Conservation (phyloP, 2,888 invertebrate species). For the Drosophila quinaria region DNA sequence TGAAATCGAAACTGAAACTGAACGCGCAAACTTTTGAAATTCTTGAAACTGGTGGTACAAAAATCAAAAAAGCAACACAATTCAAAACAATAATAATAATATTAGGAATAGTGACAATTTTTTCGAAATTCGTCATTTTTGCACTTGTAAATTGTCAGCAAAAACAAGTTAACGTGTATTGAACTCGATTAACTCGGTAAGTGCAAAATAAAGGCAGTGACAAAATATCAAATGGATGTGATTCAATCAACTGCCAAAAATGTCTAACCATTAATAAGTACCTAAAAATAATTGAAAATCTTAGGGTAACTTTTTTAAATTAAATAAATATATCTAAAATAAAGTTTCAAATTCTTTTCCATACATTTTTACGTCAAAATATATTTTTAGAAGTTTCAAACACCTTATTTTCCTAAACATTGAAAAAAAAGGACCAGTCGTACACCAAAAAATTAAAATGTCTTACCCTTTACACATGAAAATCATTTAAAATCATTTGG, state of each 20-base stretch:
- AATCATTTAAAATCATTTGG: background rate
- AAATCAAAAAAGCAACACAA: background rate
- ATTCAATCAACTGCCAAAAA: background rate
- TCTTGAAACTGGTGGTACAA: conserved; percentile 1
- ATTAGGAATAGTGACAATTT: conserved; percentile 5
- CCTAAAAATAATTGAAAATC: background rate
- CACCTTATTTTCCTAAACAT: too few species aligned
- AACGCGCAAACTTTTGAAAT: conserved; percentile 1
- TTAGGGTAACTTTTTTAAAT: too few species aligned
- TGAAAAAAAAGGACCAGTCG: too few species aligned
- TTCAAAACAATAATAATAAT: background rate
- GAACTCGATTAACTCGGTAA: conserved; percentile 23
- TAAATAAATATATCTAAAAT: too few species aligned
- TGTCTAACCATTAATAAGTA: background rate
- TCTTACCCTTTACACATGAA: background rate
- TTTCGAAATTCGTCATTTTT: background rate
- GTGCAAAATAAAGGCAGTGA: conserved; percentile 5
- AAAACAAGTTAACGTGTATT: background rate
- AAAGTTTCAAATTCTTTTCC: too few species aligned
- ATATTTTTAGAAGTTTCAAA: too few species aligned
- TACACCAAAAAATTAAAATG: too few species aligned
- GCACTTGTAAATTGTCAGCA: conserved; percentile 3
- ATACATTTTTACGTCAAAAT: too few species aligned
- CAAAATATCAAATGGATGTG: background rate
- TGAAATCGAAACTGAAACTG: conserved; percentile 1